Base-by-base conservation (phyloP, 2,797 vertebrate genomes). In the Spinus olivaceus region DNA sequence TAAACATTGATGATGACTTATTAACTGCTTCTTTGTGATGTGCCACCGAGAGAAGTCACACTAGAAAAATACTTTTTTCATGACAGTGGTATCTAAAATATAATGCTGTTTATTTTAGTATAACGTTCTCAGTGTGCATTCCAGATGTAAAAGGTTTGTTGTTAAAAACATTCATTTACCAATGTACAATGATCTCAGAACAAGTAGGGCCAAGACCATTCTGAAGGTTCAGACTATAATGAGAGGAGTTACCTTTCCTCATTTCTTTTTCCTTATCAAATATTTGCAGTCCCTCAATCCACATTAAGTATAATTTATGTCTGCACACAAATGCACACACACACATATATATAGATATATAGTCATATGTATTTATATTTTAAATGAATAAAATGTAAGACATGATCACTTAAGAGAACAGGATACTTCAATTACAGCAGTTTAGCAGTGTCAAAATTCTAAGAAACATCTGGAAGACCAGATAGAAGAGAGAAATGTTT, bases 391-490 rank as follows among this genome's bases (percentile, higher is more conserved):
- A 97, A 96, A 90, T 30, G 22, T 85, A 90, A 97, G 87, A 92
- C 64, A 94, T 81, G 89, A 94, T 93, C 83, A 91, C 76, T 90
- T 92, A 90, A 96, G 69, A 86, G 92, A 93, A 92, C 14, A 25
- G 82, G 97, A 92, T 95, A 90, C 92, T 88, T 97, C 91, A 92
- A 97, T 97, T 95, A 92, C 82, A 96, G 94, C 87, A 91, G 97
- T 97, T 97, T 90, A 88, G 56, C 2, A 6, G 61, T 79, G 49
- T 88, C 97, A 94, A 97, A 97, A 96, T 96, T 93, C 93, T 95
- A 96, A 97, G 94, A 97, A 98, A 98, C 97, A 98, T 97, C 97
- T 98, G 96, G 96, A 94, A 97, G 92, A 97, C 92, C 91, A 97
- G 92, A 97, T 94, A 97, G 97, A 96, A 95, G 94, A 97, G 93